Evolutionary conservation across 2,113 vertebrate species (phyloP).

Genomic region (Corythornis cristatus): DNA sequence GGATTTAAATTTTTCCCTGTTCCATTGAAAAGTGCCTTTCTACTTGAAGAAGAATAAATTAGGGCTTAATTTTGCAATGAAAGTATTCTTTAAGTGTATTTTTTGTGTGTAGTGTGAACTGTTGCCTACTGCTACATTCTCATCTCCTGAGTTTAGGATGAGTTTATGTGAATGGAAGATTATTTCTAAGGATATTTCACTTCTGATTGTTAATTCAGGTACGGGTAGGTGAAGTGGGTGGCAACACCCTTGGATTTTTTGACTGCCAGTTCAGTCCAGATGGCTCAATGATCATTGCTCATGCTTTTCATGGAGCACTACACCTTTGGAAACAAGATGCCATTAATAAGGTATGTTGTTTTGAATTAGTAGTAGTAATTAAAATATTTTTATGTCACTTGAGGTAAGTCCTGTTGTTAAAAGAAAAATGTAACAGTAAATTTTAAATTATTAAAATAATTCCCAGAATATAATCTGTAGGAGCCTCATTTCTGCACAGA

Average conservation of each 20-base stretch:
- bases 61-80: background rate
- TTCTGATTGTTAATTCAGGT: slow-evolving; percentile 79
- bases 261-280: slow-evolving; percentile 93
- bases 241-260: slow-evolving; percentile 95
- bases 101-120: background rate
- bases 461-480: background rate
- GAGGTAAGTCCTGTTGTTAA: background rate
- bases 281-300: slow-evolving; percentile 89
- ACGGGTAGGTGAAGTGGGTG: slow-evolving; percentile 95
- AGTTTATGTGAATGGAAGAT: background rate
- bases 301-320: slow-evolving; percentile 93
- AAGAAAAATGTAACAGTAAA: background rate
- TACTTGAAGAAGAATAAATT: background rate
- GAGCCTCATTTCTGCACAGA: background rate
- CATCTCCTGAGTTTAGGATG: background rate
- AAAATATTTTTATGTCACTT: background rate
- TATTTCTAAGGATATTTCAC: background rate
- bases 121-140: background rate
- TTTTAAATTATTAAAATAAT: background rate
- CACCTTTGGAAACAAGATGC: slow-evolving; percentile 90
- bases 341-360: slow-evolving; percentile 72
- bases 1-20: background rate
- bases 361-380: background rate
- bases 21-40: background rate
- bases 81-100: background rate